Percentiles rank a stretch among this genome's conserved stretches.
Evolutionary conservation across 2,113 vertebrate genomes (phyloP).

Genomic region (Takifugu bimaculatus): DNA sequence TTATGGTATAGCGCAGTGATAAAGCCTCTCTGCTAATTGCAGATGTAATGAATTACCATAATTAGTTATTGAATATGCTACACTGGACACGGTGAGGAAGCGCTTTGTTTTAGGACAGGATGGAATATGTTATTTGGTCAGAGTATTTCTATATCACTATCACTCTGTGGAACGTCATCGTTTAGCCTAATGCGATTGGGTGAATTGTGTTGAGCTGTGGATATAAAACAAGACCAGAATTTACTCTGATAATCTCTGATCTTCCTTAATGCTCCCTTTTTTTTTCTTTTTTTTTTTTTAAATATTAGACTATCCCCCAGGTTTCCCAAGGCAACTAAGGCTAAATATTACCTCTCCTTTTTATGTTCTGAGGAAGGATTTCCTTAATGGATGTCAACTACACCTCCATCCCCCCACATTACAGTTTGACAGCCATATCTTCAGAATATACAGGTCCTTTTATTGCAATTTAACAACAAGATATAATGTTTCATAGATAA

Average conservation of each 20-base stretch:
- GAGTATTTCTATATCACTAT: background rate
- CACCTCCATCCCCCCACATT: conserved; percentile 55
- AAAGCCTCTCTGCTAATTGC: conserved; percentile 99
- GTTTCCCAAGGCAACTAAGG: conserved; percentile 66
- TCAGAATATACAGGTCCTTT: conserved; percentile 73
- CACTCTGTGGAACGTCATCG: conserved; percentile 6
- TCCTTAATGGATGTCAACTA: conserved; percentile 77
- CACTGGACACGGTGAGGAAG: conserved; percentile 78
- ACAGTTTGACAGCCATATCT: conserved; percentile 68
- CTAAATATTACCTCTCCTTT: conserved; percentile 78
- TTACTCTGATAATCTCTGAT: conserved; percentile 80
- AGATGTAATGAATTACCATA: conserved; percentile 99
- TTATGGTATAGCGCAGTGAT: conserved; percentile 94
- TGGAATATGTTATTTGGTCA: conserved; percentile 7
- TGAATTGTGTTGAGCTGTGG: conserved; percentile 16
- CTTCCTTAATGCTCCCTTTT: conserved; percentile 69
- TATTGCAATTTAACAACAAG: conserved; percentile 78
- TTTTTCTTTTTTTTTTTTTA: conserved; percentile 63
- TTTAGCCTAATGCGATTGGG: conserved; percentile 2
- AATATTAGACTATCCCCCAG: conserved; percentile 44
- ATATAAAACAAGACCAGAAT: conserved; percentile 72
- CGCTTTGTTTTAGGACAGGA: conserved; percentile 76
- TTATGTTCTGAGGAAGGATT: conserved; percentile 80
- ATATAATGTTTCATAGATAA: conserved; percentile 80
- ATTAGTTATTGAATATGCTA: conserved; percentile 98